Percentiles rank a stretch among this genome's conserved stretches.
These are phyloP conservation scores for Hydroisotoma schaefferi DNA, from an alignment of 2,888 invertebrate genomes.

Conservation along the genomic window DNA sequence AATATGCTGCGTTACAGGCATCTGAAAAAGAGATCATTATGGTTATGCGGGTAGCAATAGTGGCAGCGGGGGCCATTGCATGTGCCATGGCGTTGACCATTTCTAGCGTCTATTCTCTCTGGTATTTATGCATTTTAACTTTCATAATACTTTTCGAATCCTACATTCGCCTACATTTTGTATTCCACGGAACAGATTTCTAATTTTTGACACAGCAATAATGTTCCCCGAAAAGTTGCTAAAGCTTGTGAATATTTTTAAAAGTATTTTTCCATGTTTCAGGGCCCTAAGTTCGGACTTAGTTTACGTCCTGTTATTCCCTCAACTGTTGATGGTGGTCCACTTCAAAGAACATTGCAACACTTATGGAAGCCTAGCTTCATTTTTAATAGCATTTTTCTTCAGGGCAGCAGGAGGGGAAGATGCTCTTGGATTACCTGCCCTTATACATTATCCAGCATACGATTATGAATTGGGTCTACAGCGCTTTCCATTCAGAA, in stretches of 20 bases:
- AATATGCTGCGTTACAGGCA: slow-evolving; percentile 59
- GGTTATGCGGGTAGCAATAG: slow-evolving; percentile 89
- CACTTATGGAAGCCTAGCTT: slow-evolving; percentile 91
- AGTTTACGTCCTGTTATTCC: slow-evolving; percentile 97
- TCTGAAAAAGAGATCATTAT: slow-evolving; percentile 96
- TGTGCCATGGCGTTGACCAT: slow-evolving; percentile 96
- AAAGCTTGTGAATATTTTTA: slow-evolving; percentile 20
- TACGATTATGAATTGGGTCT: slow-evolving; percentile 57
- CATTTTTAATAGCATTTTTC: slow-evolving; percentile 77
- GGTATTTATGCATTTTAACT: too few species aligned
- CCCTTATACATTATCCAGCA: slow-evolving; percentile 77
- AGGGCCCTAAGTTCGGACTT: slow-evolving; percentile 98
- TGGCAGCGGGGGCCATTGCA: slow-evolving; percentile 85
- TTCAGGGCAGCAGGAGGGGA: slow-evolving; percentile 86
- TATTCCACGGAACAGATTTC: too few species aligned
- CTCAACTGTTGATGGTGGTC: slow-evolving; percentile 95
- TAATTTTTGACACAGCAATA: too few species aligned
- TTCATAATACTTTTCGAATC: slow-evolving; percentile 52
- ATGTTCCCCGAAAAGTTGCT: not conserved
- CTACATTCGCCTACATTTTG: not conserved
- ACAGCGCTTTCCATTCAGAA: slow-evolving; percentile 96
- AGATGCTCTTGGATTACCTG: slow-evolving; percentile 72
- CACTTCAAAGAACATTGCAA: slow-evolving; percentile 92
- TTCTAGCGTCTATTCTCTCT: slow-evolving; percentile 94
- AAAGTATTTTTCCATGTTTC: slow-evolving; percentile 41